Evolutionary conservation across 2,797 vertebrate species (phyloP).

Genomic region (Kryptolebias ocellatus): DNA sequence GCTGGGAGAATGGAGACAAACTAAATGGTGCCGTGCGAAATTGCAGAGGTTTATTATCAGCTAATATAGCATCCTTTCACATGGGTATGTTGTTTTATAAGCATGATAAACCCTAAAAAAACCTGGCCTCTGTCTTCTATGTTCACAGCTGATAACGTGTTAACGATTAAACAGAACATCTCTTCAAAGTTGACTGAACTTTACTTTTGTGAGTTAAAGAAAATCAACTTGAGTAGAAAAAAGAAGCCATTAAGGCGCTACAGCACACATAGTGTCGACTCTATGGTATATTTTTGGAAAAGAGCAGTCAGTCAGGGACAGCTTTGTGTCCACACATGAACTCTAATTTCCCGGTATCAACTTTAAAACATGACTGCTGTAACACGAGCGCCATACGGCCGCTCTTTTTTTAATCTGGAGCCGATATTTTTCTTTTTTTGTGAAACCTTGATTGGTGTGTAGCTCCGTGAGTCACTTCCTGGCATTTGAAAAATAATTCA

Average conservation of each 20-base stretch:
- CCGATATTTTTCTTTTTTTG: slow-evolving; percentile 53
- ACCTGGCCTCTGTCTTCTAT: too few species aligned
- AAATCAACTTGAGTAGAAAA: background rate
- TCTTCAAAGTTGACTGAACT: too few species aligned
- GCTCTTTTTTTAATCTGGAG: slow-evolving; percentile 27
- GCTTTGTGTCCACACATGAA: slow-evolving; percentile 3
- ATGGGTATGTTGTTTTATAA: too few species aligned
- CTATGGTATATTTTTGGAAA: background rate
- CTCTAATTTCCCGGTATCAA: background rate
- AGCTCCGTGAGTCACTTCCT: slow-evolving; percentile 39
- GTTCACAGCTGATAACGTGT: too few species aligned
- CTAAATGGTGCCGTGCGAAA: too few species aligned
- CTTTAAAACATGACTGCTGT: background rate
- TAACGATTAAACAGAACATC: too few species aligned
- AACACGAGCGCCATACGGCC: slow-evolving; percentile 12
- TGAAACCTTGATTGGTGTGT: slow-evolving; percentile 40
- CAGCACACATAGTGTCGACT: background rate
- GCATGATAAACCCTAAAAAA: too few species aligned
- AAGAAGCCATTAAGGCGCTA: background rate
- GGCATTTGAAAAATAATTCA: slow-evolving; percentile 58
- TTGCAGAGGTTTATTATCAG: too few species aligned
- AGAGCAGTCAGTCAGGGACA: background rate
- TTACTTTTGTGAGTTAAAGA: background rate
- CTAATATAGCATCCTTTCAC: too few species aligned
- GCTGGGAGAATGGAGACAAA: too few species aligned